Evolutionary conservation across 2,797 vertebrate species (phyloP), one percentile per base, ranked within the genome.

Genomic region (Phyllotis vaccarum): DNA sequence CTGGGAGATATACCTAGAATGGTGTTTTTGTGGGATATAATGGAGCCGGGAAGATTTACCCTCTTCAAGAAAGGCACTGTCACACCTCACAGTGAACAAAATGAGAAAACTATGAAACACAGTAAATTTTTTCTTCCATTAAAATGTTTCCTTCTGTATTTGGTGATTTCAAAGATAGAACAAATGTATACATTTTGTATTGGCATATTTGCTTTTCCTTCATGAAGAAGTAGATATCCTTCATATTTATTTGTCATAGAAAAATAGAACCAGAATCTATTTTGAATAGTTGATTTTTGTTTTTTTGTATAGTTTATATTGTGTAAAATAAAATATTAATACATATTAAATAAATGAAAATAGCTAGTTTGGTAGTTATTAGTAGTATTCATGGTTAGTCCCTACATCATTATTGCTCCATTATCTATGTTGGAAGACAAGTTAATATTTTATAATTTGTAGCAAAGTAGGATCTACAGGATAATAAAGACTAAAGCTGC

Each of bases 281-380:
- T 80, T 74, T 31, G 3, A 89, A 62, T 66, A 21, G 66, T 17
- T 86, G 6, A 31, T 54, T 83, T 96, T 94, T 2, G 34, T 19
- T 86, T 89, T 89, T 96, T 72, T 86, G 7, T 43, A 64, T 89
- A 89, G 56, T 75, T 81, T 58, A 27, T 75, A 74, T 21, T 87
- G 75, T 75, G 0, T 31, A 76, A 22, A 52, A 1, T 0, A 52
- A 74, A 81, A 21, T 91, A 70, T 40, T 83, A 72, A 34, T 52
- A 43, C 21, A 22, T 62, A 58, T 49, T 9, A 95, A 14, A 76
- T 90, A 13, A 60, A 16, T 78, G 37, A 19, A 95, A 82, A 72
- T 49, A 37, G 21, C 3, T 80, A 52, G 72, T 86, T 68, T 68
- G 2, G 72, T 64, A 6, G 66, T 66, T 56, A 24, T 21, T 8